Evolutionary conservation across 2,797 vertebrate genomes (phyloP).

Genomic region (Clamator glandarius): DNA sequence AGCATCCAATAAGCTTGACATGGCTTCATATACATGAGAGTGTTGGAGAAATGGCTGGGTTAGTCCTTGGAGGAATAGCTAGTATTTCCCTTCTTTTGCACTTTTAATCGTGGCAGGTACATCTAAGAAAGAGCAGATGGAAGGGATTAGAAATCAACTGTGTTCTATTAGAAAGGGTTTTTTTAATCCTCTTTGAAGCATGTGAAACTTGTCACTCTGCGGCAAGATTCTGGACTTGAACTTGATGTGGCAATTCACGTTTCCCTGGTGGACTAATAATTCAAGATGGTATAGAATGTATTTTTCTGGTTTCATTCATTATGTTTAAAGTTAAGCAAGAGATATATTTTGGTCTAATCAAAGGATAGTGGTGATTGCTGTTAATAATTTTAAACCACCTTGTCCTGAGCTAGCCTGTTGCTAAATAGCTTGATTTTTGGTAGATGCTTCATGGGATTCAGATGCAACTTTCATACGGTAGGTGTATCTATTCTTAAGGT

Average conservation of each 20-base stretch:
- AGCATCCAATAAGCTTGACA: background rate
- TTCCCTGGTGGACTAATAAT: background rate
- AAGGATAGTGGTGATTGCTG: background rate
- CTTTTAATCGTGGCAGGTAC: background rate
- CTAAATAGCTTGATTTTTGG: background rate
- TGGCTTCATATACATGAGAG: background rate
- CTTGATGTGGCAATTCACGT: background rate
- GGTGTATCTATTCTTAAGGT: background rate
- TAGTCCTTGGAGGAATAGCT: background rate
- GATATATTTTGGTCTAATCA: background rate
- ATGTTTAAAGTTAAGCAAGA: background rate
- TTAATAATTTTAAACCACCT: background rate
- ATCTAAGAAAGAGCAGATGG: slow-evolving; percentile 12
- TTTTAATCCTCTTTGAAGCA: background rate
- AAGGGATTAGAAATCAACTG: background rate
- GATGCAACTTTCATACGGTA: background rate
- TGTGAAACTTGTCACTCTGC: background rate
- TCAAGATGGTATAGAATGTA: background rate
- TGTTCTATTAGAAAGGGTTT: background rate
- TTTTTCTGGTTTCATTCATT: background rate
- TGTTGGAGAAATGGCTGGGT: background rate
- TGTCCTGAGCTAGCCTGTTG: background rate
- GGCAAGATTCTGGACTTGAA: background rate
- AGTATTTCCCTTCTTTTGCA: background rate
- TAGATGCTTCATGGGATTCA: background rate